Evolutionary conservation across 1,140 invertebrate genomes (phyloP).

Genomic region (Drosophila micromelanica): DNA sequence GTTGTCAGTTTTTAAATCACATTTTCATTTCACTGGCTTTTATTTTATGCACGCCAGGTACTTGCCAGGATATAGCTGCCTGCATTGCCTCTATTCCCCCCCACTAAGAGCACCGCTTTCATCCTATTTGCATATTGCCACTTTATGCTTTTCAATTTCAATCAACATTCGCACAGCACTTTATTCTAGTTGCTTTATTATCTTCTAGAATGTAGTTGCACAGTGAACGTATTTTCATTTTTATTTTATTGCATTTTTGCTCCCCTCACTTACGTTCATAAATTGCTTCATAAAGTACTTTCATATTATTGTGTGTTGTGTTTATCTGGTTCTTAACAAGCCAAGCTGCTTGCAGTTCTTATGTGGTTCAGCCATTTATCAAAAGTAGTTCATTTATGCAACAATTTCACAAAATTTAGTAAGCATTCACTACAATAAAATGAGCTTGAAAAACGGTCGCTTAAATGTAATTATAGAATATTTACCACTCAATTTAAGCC

Average conservation of each 20-base stretch:
- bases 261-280: slow-evolving; percentile 1
- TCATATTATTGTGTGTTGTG: slow-evolving; percentile 6
- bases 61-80: slow-evolving; percentile 12
- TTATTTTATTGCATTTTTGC: slow-evolving; percentile 14
- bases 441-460: too few species aligned
- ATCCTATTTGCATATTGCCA: slow-evolving; percentile 59
- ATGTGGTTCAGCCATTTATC: too few species aligned
- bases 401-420: background rate
- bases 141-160: slow-evolving; percentile 72
- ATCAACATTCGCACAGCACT: slow-evolving; percentile 54
- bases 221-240: slow-evolving; percentile 21
- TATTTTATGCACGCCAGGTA: slow-evolving; percentile 22
- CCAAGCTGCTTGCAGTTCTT: background rate
- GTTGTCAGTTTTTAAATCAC: slow-evolving; percentile 63
- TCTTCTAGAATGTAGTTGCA: slow-evolving; percentile 11
- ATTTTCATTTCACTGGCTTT: slow-evolving; percentile 58
- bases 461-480: too few species aligned
- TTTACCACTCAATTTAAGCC: too few species aligned
- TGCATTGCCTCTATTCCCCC: background rate
- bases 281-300: slow-evolving; percentile 2
- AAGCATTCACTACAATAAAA: too few species aligned
- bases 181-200: slow-evolving; percentile 48
- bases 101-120: background rate
- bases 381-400: background rate
- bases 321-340: background rate